Evolutionary conservation across 1,140 invertebrate species (phyloP), one percentile per base, ranked within the genome.

Genomic region (Brachionus plicatilis): DNA sequence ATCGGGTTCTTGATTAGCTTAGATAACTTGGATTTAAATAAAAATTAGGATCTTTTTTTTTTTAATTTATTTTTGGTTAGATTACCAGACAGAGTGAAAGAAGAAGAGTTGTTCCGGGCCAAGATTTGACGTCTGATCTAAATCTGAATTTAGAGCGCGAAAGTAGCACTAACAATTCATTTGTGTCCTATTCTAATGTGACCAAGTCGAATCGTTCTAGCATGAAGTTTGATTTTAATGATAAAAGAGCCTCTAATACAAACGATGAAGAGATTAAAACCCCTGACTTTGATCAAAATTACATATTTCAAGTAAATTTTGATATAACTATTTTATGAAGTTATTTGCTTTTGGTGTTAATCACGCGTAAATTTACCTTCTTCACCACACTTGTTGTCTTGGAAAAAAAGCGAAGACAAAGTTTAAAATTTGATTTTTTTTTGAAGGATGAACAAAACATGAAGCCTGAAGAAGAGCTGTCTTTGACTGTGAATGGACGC

Each of bases 261-360:
- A 41, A 43, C 14, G 53, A 65, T 41, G 79, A 82, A 27, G 79
- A 82, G 33, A 82, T 82, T 47, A 82, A 82, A 82, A 82, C 79
- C 20, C 79, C 79, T 33, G 79, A 82, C 43, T 82, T 82, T 82
- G 79, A 82, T 68, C 53, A 65, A 45, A 68, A 82, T 68, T 82
- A 65, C 60, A 45, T 68, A 45, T 82, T 65, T 65, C 79, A 82
- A 47, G 79, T 82, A 80, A 65, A 60, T 80, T 72, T 43, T 72
- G 72, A 45, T 76, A 20, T 24, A 50, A 27, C 43, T 53, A 37
- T 20, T 29, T 76, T 24, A 24, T 76, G 11, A 11, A 50, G 41
- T 50, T 9, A 24, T 27, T 76, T 50, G 70, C 70, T 75, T 43
- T 33, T 68, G 33, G 24, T 68, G 27, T 68, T 66, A 37, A 33